These are phyloP conservation scores for Ivindomyrus marchei DNA, from an alignment of 2,113 vertebrate species.

Conservation along the genomic window DNA sequence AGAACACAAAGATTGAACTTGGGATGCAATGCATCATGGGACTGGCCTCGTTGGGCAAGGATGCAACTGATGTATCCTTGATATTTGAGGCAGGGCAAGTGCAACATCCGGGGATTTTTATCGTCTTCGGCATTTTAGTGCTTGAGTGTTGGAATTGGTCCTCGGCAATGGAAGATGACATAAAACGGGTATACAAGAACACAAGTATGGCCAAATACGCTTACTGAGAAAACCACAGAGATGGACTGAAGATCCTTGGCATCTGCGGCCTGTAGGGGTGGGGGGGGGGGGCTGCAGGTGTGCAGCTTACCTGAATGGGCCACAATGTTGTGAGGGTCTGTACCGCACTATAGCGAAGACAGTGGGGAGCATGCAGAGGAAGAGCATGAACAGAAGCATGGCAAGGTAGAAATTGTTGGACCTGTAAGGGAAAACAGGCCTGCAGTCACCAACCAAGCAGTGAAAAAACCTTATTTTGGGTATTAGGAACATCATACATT, in stretches of 20 bases:
- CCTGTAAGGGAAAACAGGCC: conserved; percentile 52
- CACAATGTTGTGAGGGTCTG: conserved; percentile 80
- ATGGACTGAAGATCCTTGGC: neutral
- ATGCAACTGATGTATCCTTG: neutral
- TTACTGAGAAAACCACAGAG: neutral
- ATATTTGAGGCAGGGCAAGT: neutral
- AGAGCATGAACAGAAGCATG: conserved; percentile 95
- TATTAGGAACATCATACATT: neutral
- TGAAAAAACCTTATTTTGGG: neutral
- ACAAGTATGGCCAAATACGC: neutral
- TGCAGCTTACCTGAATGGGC: conserved; percentile 82
- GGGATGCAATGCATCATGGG: neutral
- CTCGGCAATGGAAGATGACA: neutral
- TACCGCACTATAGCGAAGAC: conserved; percentile 90
- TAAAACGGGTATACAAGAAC: neutral
- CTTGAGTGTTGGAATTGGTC: neutral
- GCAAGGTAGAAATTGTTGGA: conserved; percentile 98
- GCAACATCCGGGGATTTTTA: neutral
- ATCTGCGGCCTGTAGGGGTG: neutral
- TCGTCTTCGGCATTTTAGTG: neutral
- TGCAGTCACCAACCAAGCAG: neutral
- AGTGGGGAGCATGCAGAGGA: conserved; percentile 94
- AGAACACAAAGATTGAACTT: neutral
- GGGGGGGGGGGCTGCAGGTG: neutral
- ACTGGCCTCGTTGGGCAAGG: neutral